Percentiles rank a stretch among this genome's conserved stretches.
Conservation (phyloP, 2,113 vertebrate genomes). For the Mastomys natalensis region DNA sequence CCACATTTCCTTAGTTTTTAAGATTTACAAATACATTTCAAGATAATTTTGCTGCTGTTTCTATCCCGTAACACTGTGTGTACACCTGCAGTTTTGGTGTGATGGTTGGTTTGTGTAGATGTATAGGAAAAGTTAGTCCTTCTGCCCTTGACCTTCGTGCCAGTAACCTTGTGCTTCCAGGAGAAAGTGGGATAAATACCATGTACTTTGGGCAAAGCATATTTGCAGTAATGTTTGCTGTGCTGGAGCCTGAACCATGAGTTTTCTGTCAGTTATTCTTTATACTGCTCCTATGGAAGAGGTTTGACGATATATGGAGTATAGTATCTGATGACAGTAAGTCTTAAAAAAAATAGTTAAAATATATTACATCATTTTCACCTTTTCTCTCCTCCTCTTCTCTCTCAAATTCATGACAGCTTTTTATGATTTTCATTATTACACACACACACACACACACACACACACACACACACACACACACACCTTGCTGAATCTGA, state of each 20-base stretch:
- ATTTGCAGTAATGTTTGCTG: conserved; percentile 77
- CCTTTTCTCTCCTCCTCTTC: background rate
- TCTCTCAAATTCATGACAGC: background rate
- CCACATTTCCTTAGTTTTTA: background rate
- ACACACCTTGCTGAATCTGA: background rate
- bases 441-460: background rate
- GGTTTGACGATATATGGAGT: conserved; percentile 66
- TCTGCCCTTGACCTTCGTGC: conserved; percentile 59
- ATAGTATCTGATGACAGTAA: conserved; percentile 35
- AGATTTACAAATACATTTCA: too few species aligned
- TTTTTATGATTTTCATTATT: background rate
- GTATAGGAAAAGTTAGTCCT: conserved; percentile 64
- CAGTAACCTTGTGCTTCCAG: conserved; percentile 69
- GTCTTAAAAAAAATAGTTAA: background rate
- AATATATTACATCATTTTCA: background rate
- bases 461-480: background rate
- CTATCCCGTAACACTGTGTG: too few species aligned
- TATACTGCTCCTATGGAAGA: conserved; percentile 57
- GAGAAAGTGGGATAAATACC: conserved; percentile 77
- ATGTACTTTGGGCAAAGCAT: conserved; percentile 66
- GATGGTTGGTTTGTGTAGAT: conserved; percentile 62
- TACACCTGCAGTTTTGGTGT: background rate
- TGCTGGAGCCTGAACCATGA: conserved; percentile 69
- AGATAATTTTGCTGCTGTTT: too few species aligned
- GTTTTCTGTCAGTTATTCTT: conserved; percentile 84